Evolutionary conservation across 30 jellyfish, hydroid and myxozoan species (phyloP), one percentile per base, ranked within the genome.

Genomic region (Aurelia coerulea): DNA sequence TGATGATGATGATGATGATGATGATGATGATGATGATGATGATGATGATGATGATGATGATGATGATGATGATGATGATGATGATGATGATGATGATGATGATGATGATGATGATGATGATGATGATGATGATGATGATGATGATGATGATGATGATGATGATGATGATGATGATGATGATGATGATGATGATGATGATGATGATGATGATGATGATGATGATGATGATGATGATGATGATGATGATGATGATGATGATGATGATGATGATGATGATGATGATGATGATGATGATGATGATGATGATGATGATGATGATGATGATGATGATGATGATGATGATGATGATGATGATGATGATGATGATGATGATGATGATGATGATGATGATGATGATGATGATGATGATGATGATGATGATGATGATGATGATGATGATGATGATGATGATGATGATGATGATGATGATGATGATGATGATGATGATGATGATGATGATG

Each of bases 1-100:
- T 76, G 81, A 46, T 76, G 81, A 46, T 76, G 81, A 46, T 76
- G 59, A 46, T 76, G 81, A 1, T 76, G 81, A 46, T 49, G 81
- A 46, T 76, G 81, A 46, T 49, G 59, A 46, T 76, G 81, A 46
- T 76, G 81, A 46, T 76, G 81, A 46, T 76, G 59, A 46, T 76
- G 81, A 1, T 76, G 81, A 46, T 76, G 81, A 46, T 76, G 81
- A 46, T 76, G 59, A 46, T 76, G 81, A 46, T 76, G 81, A 46
- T 76, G 81, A 46, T 76, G 59, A 46, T 76, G 81, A 1, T 76
- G 81, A 46, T 76, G 81, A 46, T 76, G 81, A 46, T 76, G 59
- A 46, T 76, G 81, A 46, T 76, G 81, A 46, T 76, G 81, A 46
- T 76, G 81, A 46, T 76, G 81, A 34, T 72, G 68, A 34, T 72